Base-by-base conservation (phyloP, 2,888 invertebrate genomes). In the Leptodirus hochenwartii region DNA sequence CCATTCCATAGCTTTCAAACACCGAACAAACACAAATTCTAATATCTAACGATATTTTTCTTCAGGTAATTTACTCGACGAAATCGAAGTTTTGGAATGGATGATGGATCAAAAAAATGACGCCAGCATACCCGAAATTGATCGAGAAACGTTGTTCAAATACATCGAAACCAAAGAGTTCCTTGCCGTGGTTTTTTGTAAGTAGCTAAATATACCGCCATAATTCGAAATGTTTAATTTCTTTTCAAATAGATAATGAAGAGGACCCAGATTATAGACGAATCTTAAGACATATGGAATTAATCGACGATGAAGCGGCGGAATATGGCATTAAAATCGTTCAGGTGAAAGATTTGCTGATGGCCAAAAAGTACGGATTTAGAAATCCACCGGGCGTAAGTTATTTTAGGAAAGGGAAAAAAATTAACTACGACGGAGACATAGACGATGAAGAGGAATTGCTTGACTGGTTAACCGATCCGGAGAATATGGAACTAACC, bases 301-400 rank as follows among this genome's bases (percentile, higher is more conserved):
- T 87, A 27, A 90, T 88, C 40, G 90, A 90, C 43, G 87, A 88
- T 43, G 88, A 90, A 58, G 87, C 87, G 11, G 62, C 76, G 6
- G 87, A 88, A 51, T 90, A 87, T 52, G 88, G 88, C 31, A 88
- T 90, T 35, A 79, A 81, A 58, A 70, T 90, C 37, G 82, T 82
- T 0, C 82, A 88, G 58, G 81, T 81, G 62, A 69, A 68, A 43
- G 90, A 90, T 53, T 66, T 75, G 11, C 55, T 90, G 17, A 90
- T 90, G 84, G 88, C 87, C 2, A 90, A 90, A 51, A 90, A 90
- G 49, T 90, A 82, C 51, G 88, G 88, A 1, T 85, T 69, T 47
- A 65, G 88, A 34, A 78, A 82, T 51, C 84, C 85, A 13, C 90
- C 90, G 0, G 90, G 88, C 4, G 72, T 90, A 5, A 82, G 84